Evolutionary conservation across 2,113 vertebrate species (phyloP).

Genomic region (Ornithorhynchus anatinus): DNA sequence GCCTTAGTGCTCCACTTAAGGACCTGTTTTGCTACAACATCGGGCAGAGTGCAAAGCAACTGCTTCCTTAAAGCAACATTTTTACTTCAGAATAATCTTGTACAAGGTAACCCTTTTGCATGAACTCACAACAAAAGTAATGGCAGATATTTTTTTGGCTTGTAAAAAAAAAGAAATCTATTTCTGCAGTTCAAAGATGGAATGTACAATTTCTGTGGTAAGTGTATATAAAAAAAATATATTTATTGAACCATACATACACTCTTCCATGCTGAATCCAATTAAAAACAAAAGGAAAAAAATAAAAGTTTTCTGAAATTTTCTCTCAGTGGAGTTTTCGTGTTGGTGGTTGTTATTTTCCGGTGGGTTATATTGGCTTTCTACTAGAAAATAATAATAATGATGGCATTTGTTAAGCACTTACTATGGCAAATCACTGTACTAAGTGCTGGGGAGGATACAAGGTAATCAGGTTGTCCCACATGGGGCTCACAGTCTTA

Average conservation of each 20-base stretch:
- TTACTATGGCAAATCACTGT: no score
- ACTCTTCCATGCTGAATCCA: conserved; percentile 88
- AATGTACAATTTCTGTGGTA: conserved; percentile 98
- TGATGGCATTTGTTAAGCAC: no score
- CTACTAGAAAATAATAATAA: no score
- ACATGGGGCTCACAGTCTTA: no score
- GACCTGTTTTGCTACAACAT: conserved; percentile 76
- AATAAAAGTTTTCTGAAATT: conserved; percentile 95
- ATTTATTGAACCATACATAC: conserved; percentile 92
- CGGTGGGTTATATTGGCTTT: no score
- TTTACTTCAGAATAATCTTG: conserved; percentile 78
- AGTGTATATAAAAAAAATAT: conserved; percentile 93
- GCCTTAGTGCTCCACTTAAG: conserved; percentile 85
- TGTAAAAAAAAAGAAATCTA: conserved; percentile 86
- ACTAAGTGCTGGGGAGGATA: no score
- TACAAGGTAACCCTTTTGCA: conserved; percentile 80
- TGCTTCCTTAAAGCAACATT: conserved; percentile 76
- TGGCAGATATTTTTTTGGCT: conserved; percentile 94
- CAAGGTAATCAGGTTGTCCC: no score
- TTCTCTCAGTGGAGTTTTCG: conserved; percentile 65
- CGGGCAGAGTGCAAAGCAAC: conserved; percentile 83
- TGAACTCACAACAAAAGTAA: conserved; percentile 80
- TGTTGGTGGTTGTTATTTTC: not conserved
- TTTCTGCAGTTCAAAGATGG: conserved; percentile 79
- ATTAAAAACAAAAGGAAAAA: conserved; percentile 81